Conservation (phyloP, 2,113 vertebrate genomes). For the Dipodomys spectabilis region DNA sequence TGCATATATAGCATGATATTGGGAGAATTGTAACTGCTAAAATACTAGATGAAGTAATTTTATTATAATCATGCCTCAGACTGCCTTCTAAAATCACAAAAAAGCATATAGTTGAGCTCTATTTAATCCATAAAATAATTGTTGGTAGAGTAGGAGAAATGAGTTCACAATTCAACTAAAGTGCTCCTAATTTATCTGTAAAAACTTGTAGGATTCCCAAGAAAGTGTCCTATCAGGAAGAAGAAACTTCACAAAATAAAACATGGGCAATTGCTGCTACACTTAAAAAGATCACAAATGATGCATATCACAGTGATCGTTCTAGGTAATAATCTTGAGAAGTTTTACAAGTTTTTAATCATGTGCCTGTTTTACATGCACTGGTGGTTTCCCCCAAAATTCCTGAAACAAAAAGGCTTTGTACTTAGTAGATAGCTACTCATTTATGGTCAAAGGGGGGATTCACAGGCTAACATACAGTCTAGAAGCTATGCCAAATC, state of each 20-base stretch:
- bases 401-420: slow-evolving; percentile 75
- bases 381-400: slow-evolving; percentile 67
- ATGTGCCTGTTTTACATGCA: slow-evolving; percentile 69
- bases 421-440: slow-evolving; percentile 69
- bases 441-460: slow-evolving; percentile 76
- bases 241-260: slow-evolving; percentile 62
- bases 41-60: slow-evolving; percentile 43
- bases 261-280: slow-evolving; percentile 8
- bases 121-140: slow-evolving; percentile 46
- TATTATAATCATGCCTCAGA: slow-evolving; percentile 8
- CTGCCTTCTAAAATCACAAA: slow-evolving; percentile 56
- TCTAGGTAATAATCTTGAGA: slow-evolving; percentile 63
- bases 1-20: slow-evolving; percentile 18
- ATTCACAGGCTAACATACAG: slow-evolving; percentile 77
- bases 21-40: slow-evolving; percentile 26
- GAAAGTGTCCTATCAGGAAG: slow-evolving; percentile 32
- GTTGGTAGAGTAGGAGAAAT: slow-evolving; percentile 29
- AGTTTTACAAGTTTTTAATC: slow-evolving; percentile 71
- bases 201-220: slow-evolving; percentile 18
- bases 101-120: slow-evolving; percentile 23
- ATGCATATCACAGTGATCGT: slow-evolving; percentile 48
- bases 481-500: slow-evolving; percentile 71
- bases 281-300: slow-evolving; percentile 54
- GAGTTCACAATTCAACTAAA: slow-evolving; percentile 44
- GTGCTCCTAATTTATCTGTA: not conserved